Conservation (phyloP, 2,797 vertebrate genomes). For the Garrulus glandarius region DNA sequence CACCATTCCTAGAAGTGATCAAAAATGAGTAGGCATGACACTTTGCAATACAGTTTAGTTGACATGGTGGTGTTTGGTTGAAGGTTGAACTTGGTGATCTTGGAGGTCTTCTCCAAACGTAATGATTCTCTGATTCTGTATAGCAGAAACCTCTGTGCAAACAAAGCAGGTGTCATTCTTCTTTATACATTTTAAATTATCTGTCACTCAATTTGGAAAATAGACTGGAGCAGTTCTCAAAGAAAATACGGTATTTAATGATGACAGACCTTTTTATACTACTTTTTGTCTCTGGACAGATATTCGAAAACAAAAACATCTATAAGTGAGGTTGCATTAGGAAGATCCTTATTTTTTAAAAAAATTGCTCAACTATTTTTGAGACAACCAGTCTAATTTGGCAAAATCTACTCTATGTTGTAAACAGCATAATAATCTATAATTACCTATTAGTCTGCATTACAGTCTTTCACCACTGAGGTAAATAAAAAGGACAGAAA, state of each 20-base stretch:
- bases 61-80: neutral
- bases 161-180: neutral
- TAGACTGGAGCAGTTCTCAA: neutral
- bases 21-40: too few relatives aligned
- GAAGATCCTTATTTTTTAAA: neutral
- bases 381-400: neutral
- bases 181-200: neutral
- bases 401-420: neutral
- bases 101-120: neutral
- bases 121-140: neutral
- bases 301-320: neutral
- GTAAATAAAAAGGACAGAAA: neutral
- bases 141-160: neutral
- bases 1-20: neutral
- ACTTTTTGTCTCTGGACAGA: neutral
- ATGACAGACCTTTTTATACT: neutral
- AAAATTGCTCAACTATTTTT: neutral
- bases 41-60: neutral
- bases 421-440: neutral
- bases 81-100: neutral
- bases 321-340: neutral
- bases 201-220: neutral
- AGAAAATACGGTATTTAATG: neutral
- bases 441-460: neutral
- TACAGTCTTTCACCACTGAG: neutral